These are phyloP conservation scores for Tauraco erythrolophus DNA, from an alignment of 2,113 vertebrate genomes.

Conservation along the genomic window DNA sequence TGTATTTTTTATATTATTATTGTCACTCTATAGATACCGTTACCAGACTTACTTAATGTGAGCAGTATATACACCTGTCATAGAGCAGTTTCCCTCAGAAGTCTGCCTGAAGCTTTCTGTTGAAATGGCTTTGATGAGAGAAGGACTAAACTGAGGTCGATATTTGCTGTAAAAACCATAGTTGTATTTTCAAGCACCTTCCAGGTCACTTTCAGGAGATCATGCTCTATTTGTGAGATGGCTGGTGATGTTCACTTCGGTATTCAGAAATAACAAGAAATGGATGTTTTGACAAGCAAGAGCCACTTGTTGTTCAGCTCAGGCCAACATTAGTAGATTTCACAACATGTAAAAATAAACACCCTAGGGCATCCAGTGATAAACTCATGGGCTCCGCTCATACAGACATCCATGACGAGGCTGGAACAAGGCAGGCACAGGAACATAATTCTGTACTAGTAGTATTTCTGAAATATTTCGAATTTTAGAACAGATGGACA, in stretches of 20 bases:
- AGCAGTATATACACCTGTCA: not conserved
- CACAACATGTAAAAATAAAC: not conserved
- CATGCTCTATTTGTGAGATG: not conserved
- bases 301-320: not conserved
- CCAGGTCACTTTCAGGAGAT: not conserved
- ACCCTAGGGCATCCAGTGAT: accelerated
- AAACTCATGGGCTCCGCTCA: not conserved
- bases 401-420: not conserved
- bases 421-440: not conserved
- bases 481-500: not conserved
- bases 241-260: accelerated
- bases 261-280: not conserved
- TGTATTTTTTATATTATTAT: not conserved
- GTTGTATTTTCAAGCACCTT: not conserved
- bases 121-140: not conserved
- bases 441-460: not conserved
- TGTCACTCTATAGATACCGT: not conserved
- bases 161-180: not conserved
- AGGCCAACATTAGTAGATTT: not conserved
- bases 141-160: not conserved
- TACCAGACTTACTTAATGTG: not conserved
- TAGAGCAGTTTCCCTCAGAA: not conserved
- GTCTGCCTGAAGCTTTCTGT: not conserved
- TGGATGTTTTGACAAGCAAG: not conserved
- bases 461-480: not conserved